These are phyloP conservation scores for Pantherophis alleghaniensis DNA, from an alignment of 2,797 vertebrate genomes.

Conservation along the genomic window DNA sequence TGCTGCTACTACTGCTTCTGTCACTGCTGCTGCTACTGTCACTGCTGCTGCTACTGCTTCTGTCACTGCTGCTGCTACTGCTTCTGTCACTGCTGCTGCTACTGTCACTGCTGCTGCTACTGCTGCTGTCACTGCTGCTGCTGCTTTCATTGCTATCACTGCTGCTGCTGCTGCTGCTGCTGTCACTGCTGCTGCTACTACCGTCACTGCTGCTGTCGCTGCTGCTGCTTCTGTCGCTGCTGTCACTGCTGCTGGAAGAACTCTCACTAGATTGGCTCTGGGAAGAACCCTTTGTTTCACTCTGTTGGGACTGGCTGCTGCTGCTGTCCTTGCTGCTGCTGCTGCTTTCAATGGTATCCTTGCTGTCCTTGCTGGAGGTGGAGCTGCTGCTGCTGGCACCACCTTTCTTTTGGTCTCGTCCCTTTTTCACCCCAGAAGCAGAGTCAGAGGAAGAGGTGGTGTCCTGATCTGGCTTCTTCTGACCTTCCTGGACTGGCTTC, in stretches of 20 bases:
- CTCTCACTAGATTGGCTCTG: background rate
- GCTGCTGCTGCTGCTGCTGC: rapidly evolving
- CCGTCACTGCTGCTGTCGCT: background rate
- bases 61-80: too few species aligned
- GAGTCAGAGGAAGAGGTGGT: background rate
- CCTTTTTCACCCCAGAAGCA: background rate
- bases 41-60: rapidly evolving
- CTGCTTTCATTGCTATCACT: rapidly evolving
- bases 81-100: rapidly evolving
- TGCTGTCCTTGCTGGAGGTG: background rate
- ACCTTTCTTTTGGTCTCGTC: background rate
- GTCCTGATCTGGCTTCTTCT: background rate
- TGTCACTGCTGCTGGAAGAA: background rate
- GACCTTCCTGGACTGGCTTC: too few species aligned
- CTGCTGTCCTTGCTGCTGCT: background rate
- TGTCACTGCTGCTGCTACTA: rapidly evolving
- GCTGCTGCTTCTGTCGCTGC: background rate
- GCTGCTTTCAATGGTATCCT: background rate
- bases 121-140: background rate
- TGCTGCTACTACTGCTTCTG: rapidly evolving
- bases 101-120: too few species aligned
- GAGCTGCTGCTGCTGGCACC: background rate
- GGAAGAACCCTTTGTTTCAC: background rate
- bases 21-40: background rate
- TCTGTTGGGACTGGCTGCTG: background rate